Conservation (phyloP, 2,113 vertebrate species). For the Synodontis membranacea region DNA sequence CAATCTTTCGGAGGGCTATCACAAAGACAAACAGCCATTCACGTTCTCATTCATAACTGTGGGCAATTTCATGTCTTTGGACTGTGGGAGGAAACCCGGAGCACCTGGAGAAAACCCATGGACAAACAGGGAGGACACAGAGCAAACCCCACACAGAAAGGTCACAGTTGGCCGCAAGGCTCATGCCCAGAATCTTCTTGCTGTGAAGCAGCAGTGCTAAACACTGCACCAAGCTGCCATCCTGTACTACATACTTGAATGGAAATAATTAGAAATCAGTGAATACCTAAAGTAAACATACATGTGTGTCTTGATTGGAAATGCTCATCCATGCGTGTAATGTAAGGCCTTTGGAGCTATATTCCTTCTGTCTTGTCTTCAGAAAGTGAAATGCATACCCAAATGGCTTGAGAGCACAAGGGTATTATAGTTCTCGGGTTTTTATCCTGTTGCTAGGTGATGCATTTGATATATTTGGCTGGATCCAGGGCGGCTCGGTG, state of each 20-base stretch:
- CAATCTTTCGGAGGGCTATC: too few species aligned
- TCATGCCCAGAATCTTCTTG: too few species aligned
- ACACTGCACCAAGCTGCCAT: too few species aligned
- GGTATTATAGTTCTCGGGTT: not conserved
- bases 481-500: not conserved
- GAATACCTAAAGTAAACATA: not conserved
- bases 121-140: too few species aligned
- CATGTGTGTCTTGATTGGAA: not conserved
- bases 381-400: not conserved
- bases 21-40: too few species aligned
- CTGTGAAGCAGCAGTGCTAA: too few species aligned
- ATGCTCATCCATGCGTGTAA: not conserved
- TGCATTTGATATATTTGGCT: not conserved
- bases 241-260: not conserved
- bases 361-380: not conserved
- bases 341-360: not conserved
- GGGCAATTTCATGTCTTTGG: too few species aligned
- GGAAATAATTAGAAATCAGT: not conserved
- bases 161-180: too few species aligned
- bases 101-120: too few species aligned
- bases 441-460: slow-evolving; percentile 1
- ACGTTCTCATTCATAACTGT: too few species aligned
- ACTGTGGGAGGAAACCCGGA: too few species aligned
- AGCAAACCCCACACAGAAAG: too few species aligned
- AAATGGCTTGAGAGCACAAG: slow-evolving; percentile 1